Conservation (phyloP, 2,797 vertebrate species). For the Aphelocoma californica region DNA sequence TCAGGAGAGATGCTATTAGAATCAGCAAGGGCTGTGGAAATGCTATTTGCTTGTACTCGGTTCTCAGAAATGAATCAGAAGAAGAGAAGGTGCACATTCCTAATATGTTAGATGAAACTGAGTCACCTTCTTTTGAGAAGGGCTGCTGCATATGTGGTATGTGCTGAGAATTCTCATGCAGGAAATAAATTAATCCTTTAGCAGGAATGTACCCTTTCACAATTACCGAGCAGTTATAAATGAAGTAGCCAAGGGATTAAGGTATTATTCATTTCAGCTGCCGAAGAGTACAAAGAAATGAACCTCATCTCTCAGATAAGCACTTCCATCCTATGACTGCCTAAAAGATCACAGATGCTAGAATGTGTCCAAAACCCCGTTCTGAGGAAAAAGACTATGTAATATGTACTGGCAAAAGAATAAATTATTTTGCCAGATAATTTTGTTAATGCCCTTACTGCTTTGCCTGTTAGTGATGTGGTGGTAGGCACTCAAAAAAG, state of each 20-base stretch:
- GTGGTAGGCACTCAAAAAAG: neutral
- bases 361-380: neutral
- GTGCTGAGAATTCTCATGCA: conserved; percentile 26
- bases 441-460: neutral
- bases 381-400: neutral
- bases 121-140: conserved; percentile 53
- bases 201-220: conserved; percentile 45
- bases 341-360: neutral
- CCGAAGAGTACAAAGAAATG: conserved; percentile 8
- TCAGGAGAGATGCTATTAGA: neutral
- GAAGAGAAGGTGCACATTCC: neutral
- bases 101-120: conserved; percentile 21
- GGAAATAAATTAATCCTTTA: conserved; percentile 52
- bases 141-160: conserved; percentile 7
- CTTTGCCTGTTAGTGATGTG: neutral
- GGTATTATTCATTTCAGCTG: conserved; percentile 63
- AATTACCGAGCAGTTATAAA: conserved; percentile 65
- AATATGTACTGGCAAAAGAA: neutral
- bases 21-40: neutral
- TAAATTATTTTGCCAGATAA: neutral
- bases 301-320: conserved; percentile 40
- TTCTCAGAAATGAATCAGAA: conserved; percentile 33
- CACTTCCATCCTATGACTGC: neutral
- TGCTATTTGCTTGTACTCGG: neutral
- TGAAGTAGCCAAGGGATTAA: conserved; percentile 43